These are phyloP conservation scores for Columba guinea DNA, from an alignment of 2,797 vertebrate genomes.

Conservation along the genomic window DNA sequence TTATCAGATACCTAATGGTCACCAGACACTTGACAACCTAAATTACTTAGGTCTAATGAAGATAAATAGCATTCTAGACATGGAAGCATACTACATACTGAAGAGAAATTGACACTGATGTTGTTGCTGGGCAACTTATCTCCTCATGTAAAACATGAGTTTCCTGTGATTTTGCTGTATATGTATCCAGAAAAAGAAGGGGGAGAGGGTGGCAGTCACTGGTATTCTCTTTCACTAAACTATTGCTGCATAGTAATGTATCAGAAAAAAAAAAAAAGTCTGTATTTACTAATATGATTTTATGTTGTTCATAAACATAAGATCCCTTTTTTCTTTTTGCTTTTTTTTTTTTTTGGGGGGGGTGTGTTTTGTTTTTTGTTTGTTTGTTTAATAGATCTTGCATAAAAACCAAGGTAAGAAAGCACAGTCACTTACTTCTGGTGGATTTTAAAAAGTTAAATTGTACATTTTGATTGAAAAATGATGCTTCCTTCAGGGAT, in stretches of 20 bases:
- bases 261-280: background rate
- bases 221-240: background rate
- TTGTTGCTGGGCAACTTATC: slow-evolving; percentile 83
- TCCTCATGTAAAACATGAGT: slow-evolving; percentile 7
- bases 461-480: slow-evolving; percentile 8
- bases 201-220: accelerated
- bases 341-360: too few relatives aligned
- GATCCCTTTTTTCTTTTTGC: background rate
- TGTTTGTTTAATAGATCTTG: background rate
- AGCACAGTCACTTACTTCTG: background rate
- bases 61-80: slow-evolving; percentile 75
- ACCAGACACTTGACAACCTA: slow-evolving; percentile 74
- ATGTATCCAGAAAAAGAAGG: background rate
- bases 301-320: background rate
- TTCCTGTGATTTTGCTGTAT: slow-evolving; percentile 11
- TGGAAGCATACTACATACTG: slow-evolving; percentile 24
- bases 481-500: background rate
- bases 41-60: slow-evolving; percentile 79
- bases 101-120: slow-evolving; percentile 65
- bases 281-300: background rate
- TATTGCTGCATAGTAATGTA: background rate
- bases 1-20: slow-evolving; percentile 71
- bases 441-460: background rate
- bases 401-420: background rate
- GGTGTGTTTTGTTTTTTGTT: too few relatives aligned